Base-by-base conservation (phyloP, 2,888 invertebrate species). In the Tuta absoluta region DNA sequence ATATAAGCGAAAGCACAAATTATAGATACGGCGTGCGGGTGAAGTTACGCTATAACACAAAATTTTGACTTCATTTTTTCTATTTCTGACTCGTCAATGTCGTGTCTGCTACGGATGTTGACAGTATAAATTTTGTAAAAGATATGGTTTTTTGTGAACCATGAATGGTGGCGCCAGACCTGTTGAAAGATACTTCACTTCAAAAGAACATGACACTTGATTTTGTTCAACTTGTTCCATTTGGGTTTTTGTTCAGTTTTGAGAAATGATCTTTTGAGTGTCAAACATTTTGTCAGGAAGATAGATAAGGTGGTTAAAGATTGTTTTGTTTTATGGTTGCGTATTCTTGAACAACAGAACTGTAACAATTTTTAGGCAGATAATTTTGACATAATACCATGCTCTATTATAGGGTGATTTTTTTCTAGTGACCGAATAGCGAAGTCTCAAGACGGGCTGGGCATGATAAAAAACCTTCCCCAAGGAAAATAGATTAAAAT, bases 91-190 rank as follows among this genome's bases (percentile, higher is more conserved):
- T 65, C 68, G 66, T 68, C 66, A 63, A 72, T 68, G 62, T 67
- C 63, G 64, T 60, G 51, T 68, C 68, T 69, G 68, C 67, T 45
- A 60, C 53, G 53, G 51, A 63, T 48, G 59, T 71, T 72, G 67
- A 71, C 66, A 68, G 66, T 69, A 68, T 67, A 68, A 51, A 62
- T 51, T 65, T 71, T 63, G 62, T 53, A n/a, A 61, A 56, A 62
- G 62, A 66, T 62, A 70, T 51, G 62, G 61, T 64, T 63, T 66
- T 66, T 63, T 63, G 65, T 49, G 49, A 10, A 61, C 64, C 74
- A 71, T 71, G 69, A 69, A 66, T 65, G 62, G 62, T 72, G 77
- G 77, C 78, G 78, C 77, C 77, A 73, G 63, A 48, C 19, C 37
- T 59, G 71, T 53, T 67, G 61, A 70, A 67, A 59, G 65, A 45